Percentiles rank a stretch among this genome's conserved stretches.
phyloP scores from a whole-genome alignment of 92 coral and sea anemone genomes.

The Zoanthus sansibaricus region DNA sequence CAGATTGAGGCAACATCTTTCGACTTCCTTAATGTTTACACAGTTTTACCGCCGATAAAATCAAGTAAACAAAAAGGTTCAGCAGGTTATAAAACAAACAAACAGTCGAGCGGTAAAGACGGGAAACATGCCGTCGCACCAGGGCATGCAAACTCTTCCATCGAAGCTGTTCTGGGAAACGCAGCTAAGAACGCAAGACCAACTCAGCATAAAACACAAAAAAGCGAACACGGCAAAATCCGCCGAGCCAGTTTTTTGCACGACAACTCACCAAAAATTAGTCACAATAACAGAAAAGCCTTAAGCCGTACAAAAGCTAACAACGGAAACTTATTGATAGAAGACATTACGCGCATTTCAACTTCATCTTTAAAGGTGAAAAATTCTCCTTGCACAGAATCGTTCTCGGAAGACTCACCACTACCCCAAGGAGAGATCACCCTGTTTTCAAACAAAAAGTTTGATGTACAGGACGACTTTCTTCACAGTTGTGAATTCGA shows the following conservation, averaged over 20 bases:
- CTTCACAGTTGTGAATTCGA: background rate
- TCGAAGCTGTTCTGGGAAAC: background rate
- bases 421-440: background rate
- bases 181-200: background rate
- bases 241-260: background rate
- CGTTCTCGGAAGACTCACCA: background rate
- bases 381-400: background rate
- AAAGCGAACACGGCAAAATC: background rate
- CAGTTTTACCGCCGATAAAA: constrained; percentile 81
- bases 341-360: background rate
- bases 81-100: background rate
- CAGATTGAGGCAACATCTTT: constrained; percentile 43
- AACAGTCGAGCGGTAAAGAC: background rate
- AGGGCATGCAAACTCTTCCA: background rate
- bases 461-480: constrained; percentile 38
- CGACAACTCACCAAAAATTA: background rate
- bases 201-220: background rate
- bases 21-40: constrained; percentile 69
- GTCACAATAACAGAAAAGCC: background rate
- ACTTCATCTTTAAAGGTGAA: background rate
- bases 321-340: background rate
- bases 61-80: constrained; percentile 4
- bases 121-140: background rate
- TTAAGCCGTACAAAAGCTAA: background rate
- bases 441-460: background rate